Percentiles rank a stretch among this genome's conserved stretches.
phyloP scores from a whole-genome alignment of 2,113 vertebrate genomes.

The Lynx canadensis region DNA sequence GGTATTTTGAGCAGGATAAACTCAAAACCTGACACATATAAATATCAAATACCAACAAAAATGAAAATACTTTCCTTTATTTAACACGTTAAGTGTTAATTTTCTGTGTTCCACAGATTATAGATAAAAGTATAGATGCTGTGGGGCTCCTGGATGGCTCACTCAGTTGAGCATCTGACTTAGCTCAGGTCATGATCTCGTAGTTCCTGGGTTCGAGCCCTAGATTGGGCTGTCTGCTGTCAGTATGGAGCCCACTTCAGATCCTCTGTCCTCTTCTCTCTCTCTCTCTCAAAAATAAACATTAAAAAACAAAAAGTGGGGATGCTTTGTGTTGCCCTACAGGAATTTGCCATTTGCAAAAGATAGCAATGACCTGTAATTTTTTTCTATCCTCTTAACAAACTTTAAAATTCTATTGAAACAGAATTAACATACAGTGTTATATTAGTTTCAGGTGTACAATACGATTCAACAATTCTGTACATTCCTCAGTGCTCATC shows the following conservation, averaged over 20 bases:
- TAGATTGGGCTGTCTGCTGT: too few relatives aligned
- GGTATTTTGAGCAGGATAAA: background rate
- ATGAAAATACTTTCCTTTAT: background rate
- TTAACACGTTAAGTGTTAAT: background rate
- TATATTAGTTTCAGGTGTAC: background rate
- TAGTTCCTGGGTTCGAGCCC: too few relatives aligned
- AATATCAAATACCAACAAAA: background rate
- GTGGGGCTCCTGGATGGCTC: too few relatives aligned
- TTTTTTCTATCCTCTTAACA: background rate
- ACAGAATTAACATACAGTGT: background rate
- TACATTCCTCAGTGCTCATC: background rate
- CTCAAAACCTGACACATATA: background rate
- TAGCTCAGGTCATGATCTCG: too few relatives aligned
- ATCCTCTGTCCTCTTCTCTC: too few relatives aligned
- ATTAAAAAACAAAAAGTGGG: too few relatives aligned
- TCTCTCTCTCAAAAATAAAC: too few relatives aligned
- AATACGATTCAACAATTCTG: background rate
- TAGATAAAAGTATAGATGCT: background rate
- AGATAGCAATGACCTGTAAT: background rate
- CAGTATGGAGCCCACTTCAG: too few relatives aligned
- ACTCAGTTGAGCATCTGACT: too few relatives aligned
- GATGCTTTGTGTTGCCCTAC: background rate
- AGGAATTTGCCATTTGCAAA: background rate
- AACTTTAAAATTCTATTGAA: background rate
- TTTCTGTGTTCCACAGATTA: slow-evolving; percentile 15